phyloP scores from a whole-genome alignment of 1,140 invertebrate genomes.

The Zaprionus taronus region DNA sequence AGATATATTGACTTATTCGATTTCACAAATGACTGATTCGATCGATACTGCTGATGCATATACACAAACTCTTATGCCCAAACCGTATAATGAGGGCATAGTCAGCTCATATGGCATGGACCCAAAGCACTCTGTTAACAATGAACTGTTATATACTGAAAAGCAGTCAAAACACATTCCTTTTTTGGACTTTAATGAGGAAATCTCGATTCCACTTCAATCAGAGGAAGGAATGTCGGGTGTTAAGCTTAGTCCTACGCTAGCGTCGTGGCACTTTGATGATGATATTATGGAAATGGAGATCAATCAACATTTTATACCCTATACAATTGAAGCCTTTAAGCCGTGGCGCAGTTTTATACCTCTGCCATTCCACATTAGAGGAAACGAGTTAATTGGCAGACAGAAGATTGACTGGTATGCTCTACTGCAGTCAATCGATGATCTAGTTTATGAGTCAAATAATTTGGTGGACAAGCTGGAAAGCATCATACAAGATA shows the following conservation, averaged over 20 bases:
- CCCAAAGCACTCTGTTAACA: conserved; percentile 30
- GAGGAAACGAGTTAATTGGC: conserved; percentile 46
- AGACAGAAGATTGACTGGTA: conserved; percentile 63
- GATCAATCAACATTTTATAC: conserved; percentile 57
- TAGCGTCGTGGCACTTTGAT: conserved; percentile 77
- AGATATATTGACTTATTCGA: conserved; percentile 82
- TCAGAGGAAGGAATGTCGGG: background rate
- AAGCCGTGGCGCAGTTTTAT: conserved; percentile 72
- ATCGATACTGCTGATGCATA: conserved; percentile 45
- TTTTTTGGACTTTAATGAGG: conserved; percentile 26
- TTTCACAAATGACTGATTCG: conserved; percentile 78
- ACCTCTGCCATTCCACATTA: conserved; percentile 54
- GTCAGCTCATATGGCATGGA: conserved; percentile 35
- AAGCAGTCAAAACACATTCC: conserved; percentile 44
- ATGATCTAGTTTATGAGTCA: conserved; percentile 73
- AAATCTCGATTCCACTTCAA: background rate
- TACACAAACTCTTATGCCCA: conserved; percentile 79
- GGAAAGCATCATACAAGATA: conserved; percentile 61
- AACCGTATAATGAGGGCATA: conserved; percentile 31
- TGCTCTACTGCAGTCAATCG: conserved; percentile 68
- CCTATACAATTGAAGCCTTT: conserved; percentile 60
- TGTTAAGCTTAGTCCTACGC: conserved; percentile 52
- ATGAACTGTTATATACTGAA: conserved; percentile 20
- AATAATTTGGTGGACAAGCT: conserved; percentile 72
- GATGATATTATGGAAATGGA: conserved; percentile 67